Base-by-base conservation (phyloP, 2,888 invertebrate species). In the Pheosia gnoma region DNA sequence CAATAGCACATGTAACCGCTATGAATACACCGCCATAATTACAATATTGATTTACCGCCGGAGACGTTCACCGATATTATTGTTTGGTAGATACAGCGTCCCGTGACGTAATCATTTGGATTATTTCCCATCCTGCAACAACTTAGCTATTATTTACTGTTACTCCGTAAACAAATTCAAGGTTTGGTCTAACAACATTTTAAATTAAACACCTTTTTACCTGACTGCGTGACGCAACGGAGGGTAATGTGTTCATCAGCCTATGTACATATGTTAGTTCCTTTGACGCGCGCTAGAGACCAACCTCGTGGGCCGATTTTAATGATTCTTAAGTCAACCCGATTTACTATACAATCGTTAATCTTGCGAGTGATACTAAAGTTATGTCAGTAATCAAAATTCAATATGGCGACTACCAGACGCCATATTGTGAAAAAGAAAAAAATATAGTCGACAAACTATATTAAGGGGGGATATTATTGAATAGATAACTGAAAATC, bases 111-210 rank as follows among this genome's bases (percentile, higher is more conserved):
- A 58, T 63, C 61, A 71, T 63, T 79, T 74, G 68, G 79, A 82
- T 82, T 80, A 78, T 80, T 81, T 78, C 75, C 72, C 74, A 80
- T 80, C 73, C 70, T 72, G 70, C 68, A 68, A 74, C 63, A 69
- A 74, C 72, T 74, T 70, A 71, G 70, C 72, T 78, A 65, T 67
- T 65, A 59, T 58, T 56, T 70, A 72, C 68, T 74, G 72, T 70
- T 65, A 67, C 65, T 59, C 66, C 65, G 66, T 67, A 70, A 73
- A 65, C 68, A 71, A 78, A 63, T 74, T 71, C 58, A 65, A 63
- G 69, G 62, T 69, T 74, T 55, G 49, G 62, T 43, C 52, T 61
- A 74, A 75, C 74, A 69, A 75, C 25, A 65, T 62, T 47, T 11
- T 3, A n/a, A 47, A 47, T 47, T 5, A 47, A n/a, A 47, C 11